A percentile compares a stretch with the other conserved stretches of the same genome.
phyloP scores from a whole-genome alignment of 2,113 vertebrate species.

The Ondatra zibethicus region DNA sequence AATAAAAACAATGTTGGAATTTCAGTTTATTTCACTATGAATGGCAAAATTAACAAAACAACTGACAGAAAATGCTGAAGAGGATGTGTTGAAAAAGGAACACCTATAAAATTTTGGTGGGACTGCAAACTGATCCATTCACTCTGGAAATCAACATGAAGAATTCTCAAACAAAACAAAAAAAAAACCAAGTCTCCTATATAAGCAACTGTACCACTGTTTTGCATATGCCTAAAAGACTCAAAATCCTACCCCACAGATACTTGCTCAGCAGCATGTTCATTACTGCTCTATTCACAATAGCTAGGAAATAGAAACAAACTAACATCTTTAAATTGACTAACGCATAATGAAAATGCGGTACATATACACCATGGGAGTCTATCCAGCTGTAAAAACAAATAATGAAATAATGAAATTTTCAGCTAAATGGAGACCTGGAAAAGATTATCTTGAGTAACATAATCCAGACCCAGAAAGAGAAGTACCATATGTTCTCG shows the following conservation, averaged over 20 bases:
- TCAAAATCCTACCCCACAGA: neutral
- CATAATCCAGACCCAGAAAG: neutral
- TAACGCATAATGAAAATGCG: neutral
- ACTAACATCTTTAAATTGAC: neutral
- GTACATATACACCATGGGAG: neutral
- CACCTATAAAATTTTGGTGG: too few relatives aligned
- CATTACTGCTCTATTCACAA: neutral
- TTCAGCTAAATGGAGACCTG: neutral
- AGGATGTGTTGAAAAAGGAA: neutral
- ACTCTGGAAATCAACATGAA: neutral
- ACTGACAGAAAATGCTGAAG: too few relatives aligned
- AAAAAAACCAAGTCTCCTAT: neutral
- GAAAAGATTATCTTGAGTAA: neutral
- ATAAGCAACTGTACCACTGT: neutral
- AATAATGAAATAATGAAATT: neutral
- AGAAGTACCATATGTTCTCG: neutral
- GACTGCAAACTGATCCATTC: neutral
- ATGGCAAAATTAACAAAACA: neutral
- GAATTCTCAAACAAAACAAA: neutral
- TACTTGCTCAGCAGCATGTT: neutral
- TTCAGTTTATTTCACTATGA: neutral
- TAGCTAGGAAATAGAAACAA: neutral
- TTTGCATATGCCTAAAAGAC: neutral
- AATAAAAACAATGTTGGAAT: neutral
- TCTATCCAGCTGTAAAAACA: neutral